Percentiles rank a stretch among this genome's conserved stretches.
phyloP scores from a whole-genome alignment of 2,113 vertebrate species.

The Hylia prasina region DNA sequence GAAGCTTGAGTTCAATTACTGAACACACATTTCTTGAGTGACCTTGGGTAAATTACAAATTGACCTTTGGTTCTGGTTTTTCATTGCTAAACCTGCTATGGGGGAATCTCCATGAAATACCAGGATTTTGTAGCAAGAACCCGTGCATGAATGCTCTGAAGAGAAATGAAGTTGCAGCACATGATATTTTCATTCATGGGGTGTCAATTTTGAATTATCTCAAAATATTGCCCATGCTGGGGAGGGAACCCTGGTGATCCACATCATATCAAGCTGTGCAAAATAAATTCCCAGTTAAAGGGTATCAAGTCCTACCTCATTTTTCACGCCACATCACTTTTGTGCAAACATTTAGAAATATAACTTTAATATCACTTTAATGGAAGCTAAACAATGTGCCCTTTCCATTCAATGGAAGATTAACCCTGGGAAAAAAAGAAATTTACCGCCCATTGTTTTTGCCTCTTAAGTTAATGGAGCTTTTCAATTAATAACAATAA shows the following conservation, averaged over 20 bases:
- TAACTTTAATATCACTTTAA: neutral
- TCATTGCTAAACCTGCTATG: neutral
- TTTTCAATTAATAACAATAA: slow-evolving; percentile 6
- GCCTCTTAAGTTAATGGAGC: neutral
- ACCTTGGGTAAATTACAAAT: neutral
- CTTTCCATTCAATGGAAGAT: slow-evolving; percentile 5
- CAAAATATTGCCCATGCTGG: neutral
- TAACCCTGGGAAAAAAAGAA: slow-evolving; percentile 4
- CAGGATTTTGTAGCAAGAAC: neutral
- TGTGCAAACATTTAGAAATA: neutral
- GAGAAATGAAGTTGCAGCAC: neutral
- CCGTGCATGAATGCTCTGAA: neutral
- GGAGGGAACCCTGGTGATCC: neutral
- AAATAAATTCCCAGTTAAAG: neutral
- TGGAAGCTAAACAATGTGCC: neutral
- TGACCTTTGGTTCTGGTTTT: neutral
- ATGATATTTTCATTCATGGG: neutral
- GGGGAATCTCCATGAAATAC: neutral
- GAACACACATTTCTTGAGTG: neutral
- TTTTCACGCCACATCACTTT: neutral
- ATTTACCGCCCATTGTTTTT: neutral
- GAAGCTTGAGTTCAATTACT: neutral
- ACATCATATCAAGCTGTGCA: neutral
- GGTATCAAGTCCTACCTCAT: neutral
- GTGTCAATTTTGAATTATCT: neutral